Evolutionary conservation across 2,113 vertebrate genomes (phyloP).

Genomic region (Ploceus nigricollis): DNA sequence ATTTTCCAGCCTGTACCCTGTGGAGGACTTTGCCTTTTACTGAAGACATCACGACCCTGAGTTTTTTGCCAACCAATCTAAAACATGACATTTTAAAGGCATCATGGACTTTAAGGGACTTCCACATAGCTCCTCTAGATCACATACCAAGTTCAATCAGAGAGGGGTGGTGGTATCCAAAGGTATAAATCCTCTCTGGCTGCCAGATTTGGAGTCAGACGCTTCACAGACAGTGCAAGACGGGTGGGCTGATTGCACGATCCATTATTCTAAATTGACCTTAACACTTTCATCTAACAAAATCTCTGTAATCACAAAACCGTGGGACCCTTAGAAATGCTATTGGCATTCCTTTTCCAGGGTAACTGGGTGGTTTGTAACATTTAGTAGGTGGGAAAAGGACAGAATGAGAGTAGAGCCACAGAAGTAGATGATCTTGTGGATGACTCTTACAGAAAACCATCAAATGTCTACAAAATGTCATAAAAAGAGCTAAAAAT

Average conservation of each 20-base stretch:
- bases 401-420: neutral
- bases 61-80: neutral
- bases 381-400: neutral
- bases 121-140: neutral
- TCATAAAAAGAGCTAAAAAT: neutral
- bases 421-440: neutral
- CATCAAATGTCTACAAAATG: neutral
- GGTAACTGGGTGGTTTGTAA: neutral
- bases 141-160: neutral
- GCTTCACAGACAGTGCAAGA: neutral
- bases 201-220: neutral
- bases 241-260: neutral
- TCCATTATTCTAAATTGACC: neutral
- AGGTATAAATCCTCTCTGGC: neutral
- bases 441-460: neutral
- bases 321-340: neutral
- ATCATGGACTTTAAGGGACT: neutral
- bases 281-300: neutral
- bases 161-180: neutral
- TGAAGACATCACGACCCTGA: neutral
- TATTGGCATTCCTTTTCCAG: neutral
- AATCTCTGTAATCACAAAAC: neutral
- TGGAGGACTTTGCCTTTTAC: neutral
- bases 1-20: neutral
- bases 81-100: neutral